Evolutionary conservation across 1,140 invertebrate genomes (phyloP), one percentile per base, ranked within the genome.

Genomic region (Bathynomus jamesi): DNA sequence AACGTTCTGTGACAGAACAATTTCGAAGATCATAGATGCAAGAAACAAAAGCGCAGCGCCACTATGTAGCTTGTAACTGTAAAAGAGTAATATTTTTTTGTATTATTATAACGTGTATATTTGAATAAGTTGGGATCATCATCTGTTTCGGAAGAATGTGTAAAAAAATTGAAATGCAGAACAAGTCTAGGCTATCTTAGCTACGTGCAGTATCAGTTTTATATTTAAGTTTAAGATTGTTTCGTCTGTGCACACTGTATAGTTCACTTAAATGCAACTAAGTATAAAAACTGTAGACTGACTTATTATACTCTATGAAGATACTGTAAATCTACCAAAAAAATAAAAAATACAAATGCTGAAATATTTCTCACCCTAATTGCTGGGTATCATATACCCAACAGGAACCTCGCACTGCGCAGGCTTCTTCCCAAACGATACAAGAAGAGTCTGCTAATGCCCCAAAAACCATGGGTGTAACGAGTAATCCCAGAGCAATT

Each of bases 341-440:
- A n/a, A 40, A 40, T 40, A 40, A 40, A 8, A 40, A 40, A 8
- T 8, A 40, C 17, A 40, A 40, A 8, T 8, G 17, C 17, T 8
- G 17, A 8, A 40, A 40, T 40, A 40, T 40, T 7, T 8, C 61
- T 62, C 21, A 68, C 21, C 81, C 74, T 68, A 81, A 81, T 30
- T 74, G 71, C 28, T 67, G 72, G 17, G 77, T 73, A 74, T 82
- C 79, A 69, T 82, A 82, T 0, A 82, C 63, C 31, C 80, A 79
- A 73, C 81, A 82, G 3, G 80, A 78, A 7, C 81, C 81, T 13
- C 27, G 67, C 63, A 75, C 71, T 1, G 79, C 80, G 72, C 81
- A 81, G 28, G 72, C 77, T 28, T 80, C 75, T 30, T 81, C 79
- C 81, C 81, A 82, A 17, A 81, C 79, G 2, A 80, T 46, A 64